Base-by-base conservation (phyloP, 2,113 vertebrate genomes). In the Aphyosemion australe region DNA sequence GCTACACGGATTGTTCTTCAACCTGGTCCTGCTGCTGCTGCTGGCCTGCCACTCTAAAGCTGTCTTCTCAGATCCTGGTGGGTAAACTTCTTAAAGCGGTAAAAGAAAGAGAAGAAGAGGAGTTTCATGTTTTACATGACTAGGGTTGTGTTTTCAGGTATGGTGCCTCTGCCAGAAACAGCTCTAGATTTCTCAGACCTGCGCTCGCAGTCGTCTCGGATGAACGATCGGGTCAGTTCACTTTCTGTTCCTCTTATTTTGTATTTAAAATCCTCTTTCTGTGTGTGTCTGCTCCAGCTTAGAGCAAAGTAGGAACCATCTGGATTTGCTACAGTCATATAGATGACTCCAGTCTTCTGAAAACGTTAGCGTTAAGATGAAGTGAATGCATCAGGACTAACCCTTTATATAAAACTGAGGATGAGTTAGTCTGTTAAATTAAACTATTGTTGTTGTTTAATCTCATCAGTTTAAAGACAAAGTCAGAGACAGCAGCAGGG, bases 141-240 rank as follows among this genome's bases (percentile, higher is more conserved):
- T 26, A 1, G 4, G 5, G 15, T 13, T 64, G 12, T 57, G 7
- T 49, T 16, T 54, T 19, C 65, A 95, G 94, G 94, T 4, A 85
- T 92, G 84, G 94, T 95, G 32, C 93, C 94, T 2, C 88, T 95
- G 2, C 94, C 94, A 0, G 93, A 94, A 18, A 93, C 91, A 0
- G 94, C 94, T 51, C 89, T 95, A 0, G 94, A 95, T 70, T 94
- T 91, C 89, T 89, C 92, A 19, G 93, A 95, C 59, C 90, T 96
- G 78, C 95, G 95, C 80, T 94, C 95, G 19, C 94, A 93, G 84
- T 95, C 97, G 72, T 92, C 93, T 82, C 89, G 92, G 8, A 91
- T 94, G 75, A 93, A 69, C 2, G 96, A 96, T 58, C 94, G 96
- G 90, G 92, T 93, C 70, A 84, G 91, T 76, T 16, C 26, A 26